Evolutionary conservation across 2,797 vertebrate species (phyloP), one percentile per base, ranked within the genome.

Genomic region (Hemibagrus guttatus): DNA sequence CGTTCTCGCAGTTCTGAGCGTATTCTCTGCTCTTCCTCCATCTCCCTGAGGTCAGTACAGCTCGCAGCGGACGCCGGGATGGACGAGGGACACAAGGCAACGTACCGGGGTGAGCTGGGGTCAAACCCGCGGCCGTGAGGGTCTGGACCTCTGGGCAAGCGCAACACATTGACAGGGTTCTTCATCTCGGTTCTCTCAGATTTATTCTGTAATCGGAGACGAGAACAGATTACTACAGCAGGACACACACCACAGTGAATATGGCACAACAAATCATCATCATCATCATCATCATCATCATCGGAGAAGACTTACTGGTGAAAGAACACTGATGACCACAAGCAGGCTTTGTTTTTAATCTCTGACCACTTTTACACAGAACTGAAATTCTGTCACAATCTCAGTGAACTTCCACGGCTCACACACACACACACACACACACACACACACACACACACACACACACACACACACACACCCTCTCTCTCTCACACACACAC

Each of bases 71-170:
- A 93, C 0, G 88, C 69, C 12, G 92, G 23, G 35, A 95, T 89
- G 39, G 95, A 93, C 11, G 93, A 87, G 0, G 91, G 89, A 39
- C 94, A 94, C 52, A 96, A 92, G 9, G 96, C 94, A 4, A 95
- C 90, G 90, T 93, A 95, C 17, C 96, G 88, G 2, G 95, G 91
- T 0, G 97, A 95, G 8, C 26, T 95, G 26, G 95, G 96, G 87
- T 97, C 95, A 85, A 97, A 98, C 13, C 97, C 97, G 0, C 97
- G 95, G 84, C 97, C 95, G 85, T 94, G 94, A 4, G 95, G 94
- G 8, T 97, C 96, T 0, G 97, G 97, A 31, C 96, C 97, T 17
- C 92, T 95, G 1, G 97, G 97, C 11, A 97, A 92, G 49, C 97
- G 96, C 1, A 96, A 84, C 16, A 98, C 96, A 0, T 93, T 86